Conservation (phyloP, 1,140 invertebrate species). For the Stegodyphus mimosarum region DNA sequence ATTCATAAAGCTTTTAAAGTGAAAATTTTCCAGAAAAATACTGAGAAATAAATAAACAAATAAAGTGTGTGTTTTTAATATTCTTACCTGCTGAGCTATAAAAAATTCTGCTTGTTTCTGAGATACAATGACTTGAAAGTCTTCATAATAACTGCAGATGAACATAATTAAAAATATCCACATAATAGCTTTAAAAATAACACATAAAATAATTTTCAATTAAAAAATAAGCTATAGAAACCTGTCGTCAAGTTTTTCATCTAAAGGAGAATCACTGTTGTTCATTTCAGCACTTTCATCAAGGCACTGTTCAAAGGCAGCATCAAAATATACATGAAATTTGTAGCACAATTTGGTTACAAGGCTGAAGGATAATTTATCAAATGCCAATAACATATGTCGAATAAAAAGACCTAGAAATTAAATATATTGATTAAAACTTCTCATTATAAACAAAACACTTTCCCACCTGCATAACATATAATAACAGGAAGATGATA, state of each 20-base stretch:
- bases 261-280: constrained; percentile 20
- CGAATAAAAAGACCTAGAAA: constrained; percentile 80
- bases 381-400: constrained; percentile 81
- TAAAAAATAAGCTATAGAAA: constrained; percentile 7
- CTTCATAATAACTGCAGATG: constrained; percentile 65
- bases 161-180: background rate
- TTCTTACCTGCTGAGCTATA: constrained; percentile 74
- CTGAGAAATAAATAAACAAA: no score
- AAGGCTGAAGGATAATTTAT: constrained; percentile 84
- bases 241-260: constrained; percentile 31
- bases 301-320: constrained; percentile 23
- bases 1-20: no score
- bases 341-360: constrained; percentile 68
- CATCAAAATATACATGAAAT: constrained; percentile 64
- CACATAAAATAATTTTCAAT: background rate
- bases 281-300: constrained; percentile 22
- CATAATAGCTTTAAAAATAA: background rate
- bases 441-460: no score
- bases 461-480: no score
- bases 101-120: constrained; percentile 88
- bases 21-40: no score
- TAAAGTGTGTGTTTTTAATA: no score
- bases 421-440: no score
- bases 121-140: constrained; percentile 75
- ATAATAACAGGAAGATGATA: no score